phyloP scores from a whole-genome alignment of 1,140 invertebrate genomes.

The Portunus trituberculatus region DNA sequence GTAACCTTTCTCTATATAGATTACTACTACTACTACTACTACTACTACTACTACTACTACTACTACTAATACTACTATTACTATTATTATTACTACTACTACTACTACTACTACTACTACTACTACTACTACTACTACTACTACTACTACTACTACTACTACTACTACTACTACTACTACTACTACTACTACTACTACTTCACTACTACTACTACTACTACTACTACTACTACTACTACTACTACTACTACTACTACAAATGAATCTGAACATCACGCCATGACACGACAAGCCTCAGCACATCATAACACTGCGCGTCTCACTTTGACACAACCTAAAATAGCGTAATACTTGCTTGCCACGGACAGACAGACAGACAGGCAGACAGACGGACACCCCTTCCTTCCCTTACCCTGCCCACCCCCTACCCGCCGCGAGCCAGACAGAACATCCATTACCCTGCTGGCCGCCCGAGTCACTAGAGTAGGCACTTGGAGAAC shows the following conservation, averaged over 20 bases:
- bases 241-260: background rate
- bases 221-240: too few relatives aligned
- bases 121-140: too few relatives aligned
- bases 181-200: too few relatives aligned
- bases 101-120: slow-evolving; percentile 8
- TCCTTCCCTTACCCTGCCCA: background rate
- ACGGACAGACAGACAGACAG: background rate
- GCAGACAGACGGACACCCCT: background rate
- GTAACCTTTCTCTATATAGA: too few relatives aligned
- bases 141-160: too few relatives aligned
- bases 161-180: too few relatives aligned
- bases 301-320: background rate
- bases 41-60: too few relatives aligned
- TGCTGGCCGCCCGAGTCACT: background rate
- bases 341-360: background rate
- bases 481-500: background rate
- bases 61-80: background rate
- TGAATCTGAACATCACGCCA: background rate
- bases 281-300: background rate
- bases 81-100: background rate
- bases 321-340: background rate
- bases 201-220: too few relatives aligned
- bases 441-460: slow-evolving; percentile 12
- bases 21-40: too few relatives aligned
- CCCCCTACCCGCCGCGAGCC: background rate